Evolutionary conservation across 1,140 invertebrate genomes (phyloP).

Genomic region (Heliconius congener): DNA sequence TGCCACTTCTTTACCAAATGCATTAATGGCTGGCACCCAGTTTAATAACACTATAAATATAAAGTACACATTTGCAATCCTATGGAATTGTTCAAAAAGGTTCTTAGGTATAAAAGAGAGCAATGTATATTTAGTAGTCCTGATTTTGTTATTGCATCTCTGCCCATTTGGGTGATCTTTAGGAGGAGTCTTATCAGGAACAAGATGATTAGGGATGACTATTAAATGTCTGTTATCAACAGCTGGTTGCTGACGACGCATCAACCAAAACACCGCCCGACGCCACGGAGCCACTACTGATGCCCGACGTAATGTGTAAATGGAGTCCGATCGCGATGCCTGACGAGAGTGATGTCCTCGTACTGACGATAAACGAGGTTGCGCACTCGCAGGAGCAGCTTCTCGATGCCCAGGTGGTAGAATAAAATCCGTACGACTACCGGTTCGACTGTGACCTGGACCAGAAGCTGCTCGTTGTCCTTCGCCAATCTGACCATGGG

Average conservation of each 20-base stretch:
- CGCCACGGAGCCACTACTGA: constrained; percentile 87
- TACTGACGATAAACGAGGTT: constrained; percentile 79
- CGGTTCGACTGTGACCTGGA: constrained; percentile 88
- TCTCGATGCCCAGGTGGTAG: constrained; percentile 89
- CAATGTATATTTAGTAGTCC: constrained; percentile 97
- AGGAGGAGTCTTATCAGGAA: constrained; percentile 88
- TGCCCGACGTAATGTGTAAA: constrained; percentile 91
- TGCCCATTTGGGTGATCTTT: constrained; percentile 92
- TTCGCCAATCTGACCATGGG: constrained; percentile 91
- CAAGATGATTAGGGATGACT: constrained; percentile 91
- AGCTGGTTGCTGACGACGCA: constrained; percentile 82
- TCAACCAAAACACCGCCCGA: constrained; percentile 83
- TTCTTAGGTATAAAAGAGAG: constrained; percentile 98
- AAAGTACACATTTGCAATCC: constrained; percentile 99
- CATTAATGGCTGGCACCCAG: constrained; percentile 96
- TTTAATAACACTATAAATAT: constrained; percentile 97
- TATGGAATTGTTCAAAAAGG: constrained; percentile 98
- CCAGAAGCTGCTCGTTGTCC: constrained; percentile 70
- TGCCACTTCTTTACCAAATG: constrained; percentile 97
- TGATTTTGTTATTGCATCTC: constrained; percentile 91
- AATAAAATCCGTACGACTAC: constrained; percentile 93
- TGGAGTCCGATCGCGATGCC: constrained; percentile 90
- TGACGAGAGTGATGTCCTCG: constrained; percentile 85
- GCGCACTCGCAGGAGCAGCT: constrained; percentile 73
- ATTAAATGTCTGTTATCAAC: constrained; percentile 87